Evolutionary conservation across 2,797 vertebrate genomes (phyloP).

Genomic region (Premnoplex brunnescens): DNA sequence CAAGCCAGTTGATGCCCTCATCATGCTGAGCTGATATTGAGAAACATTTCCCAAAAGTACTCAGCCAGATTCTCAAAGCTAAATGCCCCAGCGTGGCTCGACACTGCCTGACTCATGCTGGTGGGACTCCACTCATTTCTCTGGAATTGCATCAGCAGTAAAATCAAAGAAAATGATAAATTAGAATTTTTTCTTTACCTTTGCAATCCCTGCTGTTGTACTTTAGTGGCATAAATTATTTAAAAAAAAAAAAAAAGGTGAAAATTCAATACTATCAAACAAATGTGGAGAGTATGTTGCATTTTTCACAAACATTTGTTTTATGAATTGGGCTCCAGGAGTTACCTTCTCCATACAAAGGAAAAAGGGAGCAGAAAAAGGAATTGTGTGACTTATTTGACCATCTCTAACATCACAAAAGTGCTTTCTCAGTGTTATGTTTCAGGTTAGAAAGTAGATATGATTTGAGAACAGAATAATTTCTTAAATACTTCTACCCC

Average conservation of each 20-base stretch:
- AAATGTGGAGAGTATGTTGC: neutral
- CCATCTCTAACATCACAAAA: neutral
- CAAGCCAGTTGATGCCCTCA: neutral
- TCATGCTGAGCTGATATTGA: neutral
- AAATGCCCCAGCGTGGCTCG: neutral
- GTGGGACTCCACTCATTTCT: neutral
- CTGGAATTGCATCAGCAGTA: neutral
- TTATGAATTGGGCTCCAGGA: neutral
- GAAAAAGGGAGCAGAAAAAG: neutral
- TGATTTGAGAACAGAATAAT: neutral
- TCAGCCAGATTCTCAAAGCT: neutral
- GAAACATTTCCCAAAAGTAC: conserved; percentile 16
- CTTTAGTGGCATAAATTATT: neutral
- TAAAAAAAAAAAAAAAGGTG: no score
- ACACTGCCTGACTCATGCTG: neutral
- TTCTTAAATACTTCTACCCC: neutral
- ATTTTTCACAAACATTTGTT: neutral
- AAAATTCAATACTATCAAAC: neutral
- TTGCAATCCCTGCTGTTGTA: neutral
- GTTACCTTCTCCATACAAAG: neutral
- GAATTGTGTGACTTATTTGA: neutral
- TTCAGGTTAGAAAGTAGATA: neutral
- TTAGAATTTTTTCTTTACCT: neutral
- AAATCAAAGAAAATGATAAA: neutral
- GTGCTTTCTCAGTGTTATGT: neutral